Evolutionary conservation across 2,113 vertebrate species (phyloP).

Genomic region (Hyaena hyaena): DNA sequence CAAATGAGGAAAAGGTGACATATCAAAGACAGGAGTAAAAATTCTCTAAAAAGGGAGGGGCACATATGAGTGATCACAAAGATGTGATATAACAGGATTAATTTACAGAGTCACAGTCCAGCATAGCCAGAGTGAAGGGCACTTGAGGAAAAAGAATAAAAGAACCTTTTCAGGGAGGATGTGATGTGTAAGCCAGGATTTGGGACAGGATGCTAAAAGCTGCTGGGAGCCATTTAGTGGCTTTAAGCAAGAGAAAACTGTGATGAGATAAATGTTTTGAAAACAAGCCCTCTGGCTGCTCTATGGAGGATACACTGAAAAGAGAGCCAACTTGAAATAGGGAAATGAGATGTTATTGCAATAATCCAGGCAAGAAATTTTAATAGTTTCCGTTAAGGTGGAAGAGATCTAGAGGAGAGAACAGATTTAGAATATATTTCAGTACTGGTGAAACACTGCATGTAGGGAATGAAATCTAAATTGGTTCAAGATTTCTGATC

Average conservation of each 20-base stretch:
- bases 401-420: background rate
- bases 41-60: background rate
- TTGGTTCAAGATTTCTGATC: background rate
- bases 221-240: background rate
- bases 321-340: background rate
- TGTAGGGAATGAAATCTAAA: background rate
- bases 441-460: background rate
- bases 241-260: slow-evolving; percentile 26
- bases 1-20: background rate
- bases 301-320: background rate
- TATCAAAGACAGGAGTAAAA: background rate
- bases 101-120: background rate
- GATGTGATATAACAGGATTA: background rate
- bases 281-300: background rate
- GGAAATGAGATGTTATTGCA: background rate
- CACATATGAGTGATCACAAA: background rate
- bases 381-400: slow-evolving; percentile 13
- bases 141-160: background rate
- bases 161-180: background rate
- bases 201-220: background rate
- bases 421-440: background rate
- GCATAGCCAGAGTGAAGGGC: background rate
- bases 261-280: background rate
- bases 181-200: background rate
- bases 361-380: background rate